These are phyloP conservation scores for Episyrphus balteatus DNA, from an alignment of 1,140 invertebrate species.

Conservation along the genomic window DNA sequence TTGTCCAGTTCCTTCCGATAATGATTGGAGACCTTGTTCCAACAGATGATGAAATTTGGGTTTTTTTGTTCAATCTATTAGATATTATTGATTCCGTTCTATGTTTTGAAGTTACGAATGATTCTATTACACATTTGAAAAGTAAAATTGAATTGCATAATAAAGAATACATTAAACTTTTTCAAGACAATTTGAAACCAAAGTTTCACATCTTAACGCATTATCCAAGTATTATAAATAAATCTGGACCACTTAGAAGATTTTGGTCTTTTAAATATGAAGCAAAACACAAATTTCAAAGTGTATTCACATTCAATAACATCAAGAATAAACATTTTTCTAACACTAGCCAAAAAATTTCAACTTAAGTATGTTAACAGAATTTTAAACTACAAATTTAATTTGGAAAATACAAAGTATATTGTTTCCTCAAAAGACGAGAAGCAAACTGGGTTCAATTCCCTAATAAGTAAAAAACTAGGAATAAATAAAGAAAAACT, in stretches of 20 bases:
- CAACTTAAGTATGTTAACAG: constrained; percentile 12
- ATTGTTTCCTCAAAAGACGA: no score
- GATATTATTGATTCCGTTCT: not conserved
- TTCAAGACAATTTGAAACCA: constrained; percentile 12
- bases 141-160: constrained; percentile 5
- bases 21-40: constrained; percentile 18
- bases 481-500: no score
- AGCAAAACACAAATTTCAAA: constrained; percentile 17
- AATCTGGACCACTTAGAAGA: constrained; percentile 12
- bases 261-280: constrained; percentile 17
- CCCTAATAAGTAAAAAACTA: no score
- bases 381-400: no score
- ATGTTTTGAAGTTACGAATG: not conserved
- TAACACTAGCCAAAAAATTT: constrained; percentile 10
- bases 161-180: constrained; percentile 11
- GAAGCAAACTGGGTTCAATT: no score
- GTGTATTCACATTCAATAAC: constrained; percentile 7
- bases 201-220: constrained; percentile 22
- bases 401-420: no score
- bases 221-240: constrained; percentile 6
- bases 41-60: constrained; percentile 13
- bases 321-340: constrained; percentile 11
- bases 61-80: not conserved
- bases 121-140: no score
- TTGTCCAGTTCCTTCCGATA: constrained; percentile 12